phyloP scores from a whole-genome alignment of 2,888 invertebrate genomes.

The Caenorhabditis sinica region DNA sequence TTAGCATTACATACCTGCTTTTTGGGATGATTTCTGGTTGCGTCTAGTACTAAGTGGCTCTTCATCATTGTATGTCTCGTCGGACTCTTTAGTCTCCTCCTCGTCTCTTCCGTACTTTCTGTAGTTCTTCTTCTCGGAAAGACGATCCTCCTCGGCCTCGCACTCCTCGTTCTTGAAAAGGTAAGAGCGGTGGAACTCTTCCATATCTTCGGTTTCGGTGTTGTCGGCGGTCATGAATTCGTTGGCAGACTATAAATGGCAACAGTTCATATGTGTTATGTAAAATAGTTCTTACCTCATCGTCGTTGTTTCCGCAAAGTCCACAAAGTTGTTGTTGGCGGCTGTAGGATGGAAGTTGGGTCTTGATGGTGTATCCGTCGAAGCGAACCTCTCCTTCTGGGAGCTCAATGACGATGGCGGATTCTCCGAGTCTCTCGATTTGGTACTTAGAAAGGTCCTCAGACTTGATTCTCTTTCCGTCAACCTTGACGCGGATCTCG shows the following conservation, averaged over 20 bases:
- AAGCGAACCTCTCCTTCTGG: slow-evolving; percentile 78
- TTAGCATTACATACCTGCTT: slow-evolving; percentile 8
- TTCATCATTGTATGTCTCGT: slow-evolving; percentile 50
- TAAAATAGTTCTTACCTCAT: slow-evolving; percentile 60
- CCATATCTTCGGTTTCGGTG: slow-evolving; percentile 74
- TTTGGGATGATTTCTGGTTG: slow-evolving; percentile 21
- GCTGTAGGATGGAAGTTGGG: slow-evolving; percentile 69
- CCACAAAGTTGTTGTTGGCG: slow-evolving; percentile 79
- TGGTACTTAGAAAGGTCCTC: slow-evolving; percentile 25
- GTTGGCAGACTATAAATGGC: slow-evolving; percentile 64
- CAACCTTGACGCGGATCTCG: slow-evolving; percentile 64
- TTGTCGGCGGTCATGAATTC: slow-evolving; percentile 78
- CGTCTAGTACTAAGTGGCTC: slow-evolving; percentile 42
- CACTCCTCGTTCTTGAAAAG: slow-evolving; percentile 69
- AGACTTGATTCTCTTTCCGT: slow-evolving; percentile 65
- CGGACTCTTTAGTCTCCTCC: slow-evolving; percentile 56
- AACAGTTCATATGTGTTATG: too few relatives aligned
- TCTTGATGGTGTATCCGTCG: slow-evolving; percentile 77
- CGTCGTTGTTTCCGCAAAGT: slow-evolving; percentile 82
- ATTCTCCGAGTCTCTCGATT: slow-evolving; percentile 58
- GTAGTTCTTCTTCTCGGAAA: slow-evolving; percentile 71
- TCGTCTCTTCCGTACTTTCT: slow-evolving; percentile 63
- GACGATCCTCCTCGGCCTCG: slow-evolving; percentile 63
- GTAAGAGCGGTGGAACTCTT: slow-evolving; percentile 81
- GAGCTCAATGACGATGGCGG: slow-evolving; percentile 71